Evolutionary conservation across 2,113 vertebrate genomes (phyloP), one percentile per base, ranked within the genome.

Genomic region (Phalacrocorax aristotelis): DNA sequence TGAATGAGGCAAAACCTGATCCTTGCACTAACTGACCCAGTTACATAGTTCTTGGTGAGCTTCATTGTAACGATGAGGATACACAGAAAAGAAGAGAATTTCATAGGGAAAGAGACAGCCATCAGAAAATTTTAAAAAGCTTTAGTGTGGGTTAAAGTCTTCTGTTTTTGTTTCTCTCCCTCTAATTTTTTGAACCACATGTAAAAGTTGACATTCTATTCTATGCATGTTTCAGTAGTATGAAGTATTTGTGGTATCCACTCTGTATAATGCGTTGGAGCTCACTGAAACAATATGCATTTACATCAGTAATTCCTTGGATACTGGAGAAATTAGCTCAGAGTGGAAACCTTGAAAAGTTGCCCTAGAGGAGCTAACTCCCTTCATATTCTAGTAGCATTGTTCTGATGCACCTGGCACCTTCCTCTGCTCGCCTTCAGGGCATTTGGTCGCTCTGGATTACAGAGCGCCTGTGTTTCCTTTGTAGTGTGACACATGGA

Each of bases 351-450:
- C 36, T 27, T 3, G 77, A 15, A 68, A 49, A 66, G 49, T 5
- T 82, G 92, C 89, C 86, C 89, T 49, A 7, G 21, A 64, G 92
- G 75, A 92, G 80, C 38, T 5, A 70, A 42, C 62, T 88, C 27
- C 60, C 72, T 70, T 54, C 78, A 51, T 32, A 40, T 21, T 51
- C 44, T 4, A 51, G 32, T 16, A 6, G 65, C 26, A 38, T 62
- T 15, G 83, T 51, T 76, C 65, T 68, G 49, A 10, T 30, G 71
- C 49, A 72, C n/a, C 44, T 91, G 77, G 68, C 75, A 89, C 40
- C 38, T 25, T 93, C 66, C 77, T n/a, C 71, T 38, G 22, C 5
- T 6, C 1, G 11, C 75, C 88, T 14, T 6, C 1, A 16, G 62
- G 91, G 57, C 66, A 10, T 4, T 3, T 20, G 62, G 68, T 40